Conservation (phyloP, 1,140 invertebrate genomes). For the Anastrepha ludens region DNA sequence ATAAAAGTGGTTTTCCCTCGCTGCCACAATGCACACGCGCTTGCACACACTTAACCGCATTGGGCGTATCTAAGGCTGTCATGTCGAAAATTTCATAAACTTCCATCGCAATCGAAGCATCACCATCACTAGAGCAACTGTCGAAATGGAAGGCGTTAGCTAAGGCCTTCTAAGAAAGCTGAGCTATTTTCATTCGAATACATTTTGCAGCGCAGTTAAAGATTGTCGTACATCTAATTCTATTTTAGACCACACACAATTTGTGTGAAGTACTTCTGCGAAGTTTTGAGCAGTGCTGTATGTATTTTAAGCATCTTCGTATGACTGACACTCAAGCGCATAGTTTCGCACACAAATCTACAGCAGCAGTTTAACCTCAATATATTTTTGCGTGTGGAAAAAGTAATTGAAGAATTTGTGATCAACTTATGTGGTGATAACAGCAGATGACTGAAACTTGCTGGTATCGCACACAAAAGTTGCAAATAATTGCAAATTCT, state of each 20-base stretch:
- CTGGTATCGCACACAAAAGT: neutral
- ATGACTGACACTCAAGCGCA: neutral
- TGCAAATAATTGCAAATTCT: neutral
- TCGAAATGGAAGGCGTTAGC: neutral
- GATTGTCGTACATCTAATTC: neutral
- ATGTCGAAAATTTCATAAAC: constrained; percentile 9
- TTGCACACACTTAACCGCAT: neutral
- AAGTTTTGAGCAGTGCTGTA: too few relatives aligned
- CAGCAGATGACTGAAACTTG: neutral
- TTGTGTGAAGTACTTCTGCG: too few relatives aligned
- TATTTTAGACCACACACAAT: too few relatives aligned
- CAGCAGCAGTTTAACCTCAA: neutral
- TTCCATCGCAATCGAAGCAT: neutral
- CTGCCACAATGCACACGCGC: neutral
- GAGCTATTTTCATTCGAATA: neutral
- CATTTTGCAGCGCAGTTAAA: neutral
- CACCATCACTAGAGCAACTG: neutral
- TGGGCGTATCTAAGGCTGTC: neutral
- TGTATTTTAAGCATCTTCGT: too few relatives aligned
- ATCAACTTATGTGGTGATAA: neutral
- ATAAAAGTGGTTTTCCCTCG: neutral
- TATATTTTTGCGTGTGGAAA: neutral
- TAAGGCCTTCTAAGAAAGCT: neutral
- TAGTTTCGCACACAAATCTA: neutral
- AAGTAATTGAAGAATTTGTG: neutral